Conservation (phyloP, 1,140 invertebrate species). For the Cydia strobilella region DNA sequence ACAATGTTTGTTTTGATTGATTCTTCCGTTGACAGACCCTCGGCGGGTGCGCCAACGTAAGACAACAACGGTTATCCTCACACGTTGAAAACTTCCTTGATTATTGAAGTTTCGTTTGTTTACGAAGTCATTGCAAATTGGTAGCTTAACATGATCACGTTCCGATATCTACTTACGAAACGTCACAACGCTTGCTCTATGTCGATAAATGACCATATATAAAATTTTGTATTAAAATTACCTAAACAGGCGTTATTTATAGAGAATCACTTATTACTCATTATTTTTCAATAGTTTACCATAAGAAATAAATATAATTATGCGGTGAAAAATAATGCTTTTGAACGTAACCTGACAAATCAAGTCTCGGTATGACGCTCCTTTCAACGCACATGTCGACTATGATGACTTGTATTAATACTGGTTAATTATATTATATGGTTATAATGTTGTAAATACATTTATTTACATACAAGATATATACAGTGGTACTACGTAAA, state of each 20-base stretch:
- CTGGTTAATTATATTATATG: too few relatives aligned
- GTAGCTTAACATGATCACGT: not conserved
- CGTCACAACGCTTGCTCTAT: not conserved
- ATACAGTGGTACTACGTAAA: too few relatives aligned
- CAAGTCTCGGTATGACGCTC: not conserved
- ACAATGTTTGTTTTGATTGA: constrained; percentile 51
- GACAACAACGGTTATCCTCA: constrained; percentile 4
- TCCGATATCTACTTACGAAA: not conserved
- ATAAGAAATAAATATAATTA: not conserved
- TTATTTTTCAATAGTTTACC: not conserved
- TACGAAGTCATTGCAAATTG: not conserved
- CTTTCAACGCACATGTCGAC: not conserved
- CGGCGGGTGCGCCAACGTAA: constrained; percentile 16
- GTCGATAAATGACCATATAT: too few relatives aligned
- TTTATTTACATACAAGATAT: too few relatives aligned
- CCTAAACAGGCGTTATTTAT: not conserved
- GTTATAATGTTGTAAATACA: too few relatives aligned
- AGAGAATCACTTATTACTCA: not conserved
- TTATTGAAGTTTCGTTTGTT: not conserved
- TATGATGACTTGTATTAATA: not conserved
- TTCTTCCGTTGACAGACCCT: constrained; percentile 33
- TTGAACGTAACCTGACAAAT: not conserved
- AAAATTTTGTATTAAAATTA: too few relatives aligned
- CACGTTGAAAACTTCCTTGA: not conserved
- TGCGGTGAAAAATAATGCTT: not conserved